phyloP scores from a whole-genome alignment of 1,140 invertebrate genomes.

The Hycleus phaleratus region DNA sequence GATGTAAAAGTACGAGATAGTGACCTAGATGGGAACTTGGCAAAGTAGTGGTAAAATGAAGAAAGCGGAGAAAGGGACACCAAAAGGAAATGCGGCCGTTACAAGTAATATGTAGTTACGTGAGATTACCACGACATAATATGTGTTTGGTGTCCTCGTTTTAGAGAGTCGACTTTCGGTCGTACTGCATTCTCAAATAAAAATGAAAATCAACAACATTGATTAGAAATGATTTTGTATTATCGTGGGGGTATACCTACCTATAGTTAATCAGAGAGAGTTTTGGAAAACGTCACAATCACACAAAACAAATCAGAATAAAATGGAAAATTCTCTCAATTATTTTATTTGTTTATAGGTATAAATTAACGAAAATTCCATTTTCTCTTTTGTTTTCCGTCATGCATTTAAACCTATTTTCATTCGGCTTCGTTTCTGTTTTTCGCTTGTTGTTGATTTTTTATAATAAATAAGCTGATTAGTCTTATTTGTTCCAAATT shows the following conservation, averaged over 20 bases:
- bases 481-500: too few species aligned
- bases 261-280: constrained; percentile 23
- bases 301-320: too few species aligned
- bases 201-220: constrained; percentile 30
- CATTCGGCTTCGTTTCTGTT: too few species aligned
- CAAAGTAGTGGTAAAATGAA: constrained; percentile 38
- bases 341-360: too few species aligned
- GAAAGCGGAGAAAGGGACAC: constrained; percentile 42
- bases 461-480: too few species aligned
- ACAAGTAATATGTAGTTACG: constrained; percentile 37
- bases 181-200: constrained; percentile 33
- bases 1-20: constrained; percentile 41
- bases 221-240: constrained; percentile 12
- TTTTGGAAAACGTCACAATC: neutral
- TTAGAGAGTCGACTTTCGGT: constrained; percentile 25
- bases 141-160: constrained; percentile 33
- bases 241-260: neutral
- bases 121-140: constrained; percentile 40
- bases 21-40: constrained; percentile 36
- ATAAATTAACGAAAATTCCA: too few species aligned
- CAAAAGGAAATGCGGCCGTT: constrained; percentile 39
- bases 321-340: too few species aligned
- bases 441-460: too few species aligned
- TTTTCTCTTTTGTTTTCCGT: too few species aligned
- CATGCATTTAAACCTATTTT: too few species aligned